Evolutionary conservation across 1,140 invertebrate genomes (phyloP).

Genomic region (Paralvinella palmiformis): DNA sequence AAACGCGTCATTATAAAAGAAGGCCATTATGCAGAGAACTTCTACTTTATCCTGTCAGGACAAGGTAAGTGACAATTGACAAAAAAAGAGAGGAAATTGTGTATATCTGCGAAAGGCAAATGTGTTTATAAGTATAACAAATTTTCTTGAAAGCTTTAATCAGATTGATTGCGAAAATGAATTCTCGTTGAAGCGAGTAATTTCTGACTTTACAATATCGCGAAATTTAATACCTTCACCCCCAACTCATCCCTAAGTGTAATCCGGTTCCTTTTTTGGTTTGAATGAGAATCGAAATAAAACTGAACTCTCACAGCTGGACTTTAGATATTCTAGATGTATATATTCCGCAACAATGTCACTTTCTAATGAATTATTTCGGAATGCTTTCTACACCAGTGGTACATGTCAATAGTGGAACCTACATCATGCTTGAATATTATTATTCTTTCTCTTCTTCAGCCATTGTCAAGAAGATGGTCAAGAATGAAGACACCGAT

Average conservation of each 20-base stretch:
- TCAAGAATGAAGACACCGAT: neutral
- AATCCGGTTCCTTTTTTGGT: no score
- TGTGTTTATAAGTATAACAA: neutral
- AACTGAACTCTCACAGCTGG: no score
- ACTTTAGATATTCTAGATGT: no score
- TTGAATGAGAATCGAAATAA: no score
- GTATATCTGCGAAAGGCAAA: neutral
- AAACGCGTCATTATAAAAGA: constrained; percentile 37
- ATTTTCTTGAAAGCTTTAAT: neutral
- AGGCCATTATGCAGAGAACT: constrained; percentile 39
- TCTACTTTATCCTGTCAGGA: constrained; percentile 42
- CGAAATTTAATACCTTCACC: neutral
- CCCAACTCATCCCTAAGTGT: no score
- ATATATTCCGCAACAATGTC: no score
- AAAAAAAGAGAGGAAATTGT: constrained; percentile 3
- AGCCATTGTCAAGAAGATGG: neutral
- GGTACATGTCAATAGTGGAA: no score
- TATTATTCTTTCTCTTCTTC: neutral
- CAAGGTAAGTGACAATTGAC: constrained; percentile 23
- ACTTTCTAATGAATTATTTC: no score
- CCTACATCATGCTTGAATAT: neutral
- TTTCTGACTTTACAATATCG: neutral
- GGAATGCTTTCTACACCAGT: no score
- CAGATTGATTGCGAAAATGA: neutral
- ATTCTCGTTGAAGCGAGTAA: neutral